Evolutionary conservation across 2,113 vertebrate species (phyloP), one percentile per base, ranked within the genome.

Genomic region (Manacus vitellinus): DNA sequence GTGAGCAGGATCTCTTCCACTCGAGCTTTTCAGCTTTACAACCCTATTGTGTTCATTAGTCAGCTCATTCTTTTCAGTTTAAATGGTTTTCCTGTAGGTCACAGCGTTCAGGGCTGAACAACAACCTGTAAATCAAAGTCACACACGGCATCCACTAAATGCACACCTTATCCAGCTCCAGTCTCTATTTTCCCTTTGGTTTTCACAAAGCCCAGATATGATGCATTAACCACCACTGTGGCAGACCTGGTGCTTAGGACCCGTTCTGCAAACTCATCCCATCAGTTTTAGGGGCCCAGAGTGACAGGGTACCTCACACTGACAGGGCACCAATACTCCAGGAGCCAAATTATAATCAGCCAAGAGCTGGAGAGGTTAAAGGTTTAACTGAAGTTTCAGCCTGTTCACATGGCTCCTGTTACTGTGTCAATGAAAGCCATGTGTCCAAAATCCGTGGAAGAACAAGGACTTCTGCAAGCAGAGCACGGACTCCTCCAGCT

Each of bases 31-130:
- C 88, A 94, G 2, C 78, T 87, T 85, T 9, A 78, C 66, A 88
- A 25, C 43, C 71, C 83, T 25, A 89, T 95, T 95, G 95, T 92
- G 65, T 43, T 81, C 76, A 35, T 77, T 39, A 84, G 52, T 43
- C 16, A 2, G 47, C 91, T 87, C 93, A 92, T 97, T 97, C 94
- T 95, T 92, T 63, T 55, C 0, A 0, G 20, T 90, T 79, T 76
- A 88, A 95, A 94, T 33, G 49, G 55, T 39, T 39, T 97, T 97
- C 94, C 95, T 95, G 95, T 92, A 92, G 80, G 91, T 95, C 95
- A 97, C 94, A 77, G 85, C 75, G 85, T 52, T 67, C 85, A 83
- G 76, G 63, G 61, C 83, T 55, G 76, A 95, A 83, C 91, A 88
- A 75, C 74, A 63, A 51, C 51, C 86, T 87, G 12, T 35, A 74